Base-by-base conservation (phyloP, 2,113 vertebrate genomes). In the Crotalus horridus region DNA sequence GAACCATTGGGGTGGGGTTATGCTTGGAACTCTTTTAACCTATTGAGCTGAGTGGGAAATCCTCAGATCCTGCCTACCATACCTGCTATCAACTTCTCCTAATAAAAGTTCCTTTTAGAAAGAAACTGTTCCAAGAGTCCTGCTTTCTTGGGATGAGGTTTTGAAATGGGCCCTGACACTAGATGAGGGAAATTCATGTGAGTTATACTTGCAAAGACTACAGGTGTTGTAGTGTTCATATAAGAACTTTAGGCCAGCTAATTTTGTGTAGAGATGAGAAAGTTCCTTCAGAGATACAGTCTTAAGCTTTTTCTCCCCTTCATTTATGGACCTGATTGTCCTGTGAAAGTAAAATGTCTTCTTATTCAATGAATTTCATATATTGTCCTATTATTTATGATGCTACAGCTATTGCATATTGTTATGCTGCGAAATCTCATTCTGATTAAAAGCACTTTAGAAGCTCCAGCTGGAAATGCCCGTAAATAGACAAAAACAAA, bases 401-500 rank as follows among this genome's bases (percentile, higher is more conserved):
- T 86, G 51, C 17, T 24, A 69, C 55, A 69, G 55, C 69, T 69
- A 54, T 59, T 93, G 43, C 33, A 93, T 90, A 26, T 64, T 93
- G 88, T 93, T 93, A 55, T 56, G n/a, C 58, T 46, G 26, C 24
- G 87, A 56, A 87, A 69, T 56, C 51, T 87, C 33, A n/a, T 53
- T 90, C 48, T 90, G 89, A 90, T 90, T 93, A 90, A 90, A 90
- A 64, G 48, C 74, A 69, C 56, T 90, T 93, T 46, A 93, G 85
- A 90, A 51, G 48, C 48, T 90, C 56, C 56, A 69, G 46, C 85
- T 93, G 89, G 85, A 93, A 90, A 87, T 90, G 58, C 51, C 89
- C 39, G 55, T 90, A 93, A 90, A 93, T 90, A 93, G 87, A 86
- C n/a, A 93, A 90, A 87, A 69, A 56, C n/a, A 90, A 93, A 69